Evolutionary conservation across 1,140 invertebrate species (phyloP).

Genomic region (Helicoverpa armigera): DNA sequence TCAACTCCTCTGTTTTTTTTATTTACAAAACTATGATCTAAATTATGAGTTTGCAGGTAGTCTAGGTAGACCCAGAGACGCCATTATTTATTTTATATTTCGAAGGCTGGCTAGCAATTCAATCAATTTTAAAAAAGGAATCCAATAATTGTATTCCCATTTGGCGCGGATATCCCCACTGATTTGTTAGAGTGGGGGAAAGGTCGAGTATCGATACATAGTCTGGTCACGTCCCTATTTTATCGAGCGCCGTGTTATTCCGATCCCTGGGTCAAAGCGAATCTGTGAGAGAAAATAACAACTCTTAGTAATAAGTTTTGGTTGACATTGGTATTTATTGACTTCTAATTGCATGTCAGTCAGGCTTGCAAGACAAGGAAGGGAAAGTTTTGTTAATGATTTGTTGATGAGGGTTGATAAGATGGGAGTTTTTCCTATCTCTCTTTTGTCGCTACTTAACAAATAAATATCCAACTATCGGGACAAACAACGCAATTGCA

Average conservation of each 20-base stretch:
- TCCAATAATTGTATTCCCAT: not conserved
- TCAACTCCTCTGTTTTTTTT: too few species aligned
- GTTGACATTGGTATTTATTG: not conserved
- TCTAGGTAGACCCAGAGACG: too few species aligned
- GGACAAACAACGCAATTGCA: too few species aligned
- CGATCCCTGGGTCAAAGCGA: constrained; percentile 1
- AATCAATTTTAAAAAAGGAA: too few species aligned
- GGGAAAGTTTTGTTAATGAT: not conserved
- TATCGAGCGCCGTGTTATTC: constrained; percentile 7
- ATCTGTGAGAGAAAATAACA: not conserved
- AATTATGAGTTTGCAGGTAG: too few species aligned
- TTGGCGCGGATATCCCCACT: not conserved
- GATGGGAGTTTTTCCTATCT: too few species aligned
- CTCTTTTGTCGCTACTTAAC: too few species aligned
- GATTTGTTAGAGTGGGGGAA: not conserved
- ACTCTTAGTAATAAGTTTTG: not conserved
- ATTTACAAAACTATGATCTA: too few species aligned
- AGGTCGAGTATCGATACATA: constrained; percentile 3
- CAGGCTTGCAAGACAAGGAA: not conserved
- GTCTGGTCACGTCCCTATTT: constrained; percentile 3
- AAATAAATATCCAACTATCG: too few species aligned
- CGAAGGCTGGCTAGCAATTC: too few species aligned
- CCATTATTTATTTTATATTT: too few species aligned
- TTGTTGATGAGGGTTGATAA: not conserved
- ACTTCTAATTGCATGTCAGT: constrained; percentile 2